Base-by-base conservation (phyloP, 2,113 vertebrate genomes). In the Noturus placidus region DNA sequence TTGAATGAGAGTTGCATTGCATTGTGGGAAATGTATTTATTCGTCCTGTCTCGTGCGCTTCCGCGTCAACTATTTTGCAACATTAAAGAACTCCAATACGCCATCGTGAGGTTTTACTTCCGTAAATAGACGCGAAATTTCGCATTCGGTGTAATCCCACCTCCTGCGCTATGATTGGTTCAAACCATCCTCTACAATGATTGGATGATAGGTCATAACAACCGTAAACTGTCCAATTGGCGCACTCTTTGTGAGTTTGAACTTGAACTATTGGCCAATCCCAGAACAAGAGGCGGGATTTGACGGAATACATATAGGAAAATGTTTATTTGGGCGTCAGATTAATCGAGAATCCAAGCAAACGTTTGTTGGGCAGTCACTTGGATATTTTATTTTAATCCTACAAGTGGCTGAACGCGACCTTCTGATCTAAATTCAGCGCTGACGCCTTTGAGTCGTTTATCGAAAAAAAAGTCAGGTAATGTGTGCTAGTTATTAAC, bases 1-100 rank as follows among this genome's bases (percentile, higher is more conserved):
- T 87, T 83, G 17, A 59, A 15, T 50, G 35, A 54, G 46, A 59
- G 5, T 22, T 2, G 22, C 9, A 15, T 8, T 5, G 42, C 13
- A 54, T 70, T 33, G 1, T 83, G 90, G 90, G 87, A 86, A 89
- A 85, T 91, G 87, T 86, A 89, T 89, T 90, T 86, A 15, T 15
- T 0, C 33, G 0, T 19, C 2, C 19, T 22, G 3, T 54, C 10
- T 13, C n/a, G 38, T 38, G 0, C 0, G 54, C 27, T 74, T 42
- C 0, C 2, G 17, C 6, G 5, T 22, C 19, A 74, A 59, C 7
- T 25, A 61, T n/a, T 70, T 50, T 50, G 0, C 25, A 4, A 20
- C 59, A 17, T 70, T 38, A 85, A 84, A 89, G 88, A 86, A 91
- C 90, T 90, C 57, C 89, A 90, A 83, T 19, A 1, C 0, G 57